Base-by-base conservation (phyloP, 2,888 invertebrate genomes). In the Nomada ferruginata region DNA sequence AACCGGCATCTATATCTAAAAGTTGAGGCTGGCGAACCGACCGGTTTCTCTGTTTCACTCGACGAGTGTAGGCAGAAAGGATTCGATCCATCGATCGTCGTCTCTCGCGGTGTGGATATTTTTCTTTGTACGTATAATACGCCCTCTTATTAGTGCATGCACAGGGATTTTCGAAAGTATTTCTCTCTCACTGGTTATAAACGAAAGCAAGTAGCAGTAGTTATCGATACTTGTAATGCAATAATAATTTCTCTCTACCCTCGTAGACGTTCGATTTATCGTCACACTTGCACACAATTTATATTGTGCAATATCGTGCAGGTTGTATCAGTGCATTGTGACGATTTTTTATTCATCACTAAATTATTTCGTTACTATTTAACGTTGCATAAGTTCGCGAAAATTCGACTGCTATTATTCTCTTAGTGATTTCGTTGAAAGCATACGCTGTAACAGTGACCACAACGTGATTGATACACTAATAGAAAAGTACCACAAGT, bases 11-110 rank as follows among this genome's bases (percentile, higher is more conserved):
- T 55, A 23, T 59, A 47, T 79, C 86, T 70, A 79, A 87, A 84
- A 42, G 73, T 55, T 65, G 63, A 15, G 13, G 64, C 57, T 29
- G 29, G 65, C 65, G 78, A 11, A 15, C 47, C 3, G 82, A 88
- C 88, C 88, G 88, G 88, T 88, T 88, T 76, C 64, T 78, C 75
- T 74, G 73, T 77, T 68, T 69, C 60, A 29, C 60, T 50, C 69
- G 77, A 59, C 71, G 74, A 36, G 80, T 79, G 79, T 79, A 80
- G 77, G 77, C 66, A 76, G 66, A 77, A 68, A 77, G 69, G 77
- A 36, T 79, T 80, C 75, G 85, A 83, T 80, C 73, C 79, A 65
- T 82, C 66, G 75, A 72, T 78, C 73, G 70, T 47, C 70, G 73
- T 18, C 55, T 44, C 63, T 55, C 66, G 44, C 26, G 55, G 36